Evolutionary conservation across 2,113 vertebrate genomes (phyloP).

Genomic region (Notarius quadriscutis): DNA sequence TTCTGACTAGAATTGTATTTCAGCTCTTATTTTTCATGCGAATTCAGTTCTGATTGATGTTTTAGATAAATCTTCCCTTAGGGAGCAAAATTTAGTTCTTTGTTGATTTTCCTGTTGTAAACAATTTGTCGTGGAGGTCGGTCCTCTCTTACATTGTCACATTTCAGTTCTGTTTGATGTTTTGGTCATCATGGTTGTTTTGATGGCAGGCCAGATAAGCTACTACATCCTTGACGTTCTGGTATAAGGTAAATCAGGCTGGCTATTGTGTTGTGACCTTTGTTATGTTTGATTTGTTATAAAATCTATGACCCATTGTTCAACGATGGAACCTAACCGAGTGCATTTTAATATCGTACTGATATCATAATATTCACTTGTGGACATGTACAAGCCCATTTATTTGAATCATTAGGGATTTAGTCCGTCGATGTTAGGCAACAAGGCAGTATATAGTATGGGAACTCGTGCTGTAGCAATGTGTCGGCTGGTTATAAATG

Average conservation of each 20-base stretch:
- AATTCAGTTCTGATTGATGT: too few relatives aligned
- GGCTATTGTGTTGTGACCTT: background rate
- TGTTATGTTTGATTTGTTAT: background rate
- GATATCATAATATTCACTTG: constrained; percentile 8
- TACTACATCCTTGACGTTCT: too few relatives aligned
- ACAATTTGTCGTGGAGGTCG: too few relatives aligned
- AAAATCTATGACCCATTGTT: constrained; percentile 9
- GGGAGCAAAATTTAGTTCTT: too few relatives aligned
- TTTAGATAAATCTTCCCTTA: too few relatives aligned
- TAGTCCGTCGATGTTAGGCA: constrained; percentile 5
- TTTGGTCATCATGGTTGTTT: too few relatives aligned
- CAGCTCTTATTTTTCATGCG: too few relatives aligned
- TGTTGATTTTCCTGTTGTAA: too few relatives aligned
- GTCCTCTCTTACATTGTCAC: too few relatives aligned
- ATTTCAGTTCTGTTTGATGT: too few relatives aligned
- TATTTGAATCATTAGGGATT: constrained; percentile 21
- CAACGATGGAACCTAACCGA: background rate
- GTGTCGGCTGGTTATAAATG: constrained; percentile 35
- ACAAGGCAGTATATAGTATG: constrained; percentile 21
- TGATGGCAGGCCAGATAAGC: too few relatives aligned
- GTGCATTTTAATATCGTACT: background rate
- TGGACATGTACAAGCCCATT: background rate
- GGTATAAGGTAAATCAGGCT: background rate
- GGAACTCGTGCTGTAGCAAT: constrained; percentile 7
- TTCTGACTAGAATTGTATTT: too few relatives aligned